Evolutionary conservation across 2,888 invertebrate genomes (phyloP).

Genomic region (Priocnemis perturbator): DNA sequence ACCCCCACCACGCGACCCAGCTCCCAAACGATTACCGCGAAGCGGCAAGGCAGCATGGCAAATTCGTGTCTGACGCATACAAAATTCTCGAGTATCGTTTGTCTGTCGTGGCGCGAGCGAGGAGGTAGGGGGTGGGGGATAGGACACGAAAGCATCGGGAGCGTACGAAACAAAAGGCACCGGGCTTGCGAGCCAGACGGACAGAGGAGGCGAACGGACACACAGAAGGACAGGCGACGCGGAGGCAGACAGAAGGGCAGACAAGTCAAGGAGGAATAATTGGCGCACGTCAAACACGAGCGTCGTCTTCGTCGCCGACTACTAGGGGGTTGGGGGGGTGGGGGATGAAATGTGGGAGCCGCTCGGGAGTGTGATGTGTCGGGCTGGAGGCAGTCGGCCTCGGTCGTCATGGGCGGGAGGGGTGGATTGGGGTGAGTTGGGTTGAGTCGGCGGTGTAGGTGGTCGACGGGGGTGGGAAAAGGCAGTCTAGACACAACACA

Average conservation of each 20-base stretch:
- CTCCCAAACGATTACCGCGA: no score
- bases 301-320: conserved; percentile 15
- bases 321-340: conserved; percentile 12
- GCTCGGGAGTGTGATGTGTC: conserved; percentile 28
- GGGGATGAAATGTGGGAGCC: conserved; percentile 29
- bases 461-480: conserved; percentile 37
- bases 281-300: conserved; percentile 41
- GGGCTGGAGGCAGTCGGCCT: conserved; percentile 31
- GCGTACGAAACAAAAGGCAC: no score
- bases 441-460: conserved; percentile 28
- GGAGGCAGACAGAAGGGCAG: conserved; percentile 7
- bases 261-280: conserved; percentile 46
- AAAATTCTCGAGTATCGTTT: no score
- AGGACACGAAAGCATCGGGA: no score
- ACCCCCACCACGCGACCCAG: no score
- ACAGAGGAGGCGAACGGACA: background rate
- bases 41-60: no score
- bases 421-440: conserved; percentile 23
- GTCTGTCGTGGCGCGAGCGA: no score
- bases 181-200: background rate
- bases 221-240: background rate
- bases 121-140: no score
- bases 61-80: no score
- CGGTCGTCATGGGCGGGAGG: conserved; percentile 32
- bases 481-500: conserved; percentile 71